phyloP scores from a whole-genome alignment of 2,113 vertebrate species.

The Notarius lentiginosus region DNA sequence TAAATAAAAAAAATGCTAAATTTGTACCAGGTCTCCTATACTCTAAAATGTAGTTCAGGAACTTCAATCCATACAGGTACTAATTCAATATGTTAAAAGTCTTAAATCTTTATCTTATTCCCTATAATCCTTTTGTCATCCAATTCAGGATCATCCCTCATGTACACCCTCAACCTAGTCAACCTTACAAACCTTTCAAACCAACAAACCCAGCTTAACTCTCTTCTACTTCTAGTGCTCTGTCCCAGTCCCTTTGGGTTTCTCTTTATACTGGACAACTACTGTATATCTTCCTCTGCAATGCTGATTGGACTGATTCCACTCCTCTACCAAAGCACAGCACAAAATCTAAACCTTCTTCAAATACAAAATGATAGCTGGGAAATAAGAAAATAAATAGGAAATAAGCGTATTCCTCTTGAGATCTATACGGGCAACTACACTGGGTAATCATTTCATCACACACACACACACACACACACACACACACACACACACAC shows the following conservation, averaged over 20 bases:
- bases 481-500: background rate
- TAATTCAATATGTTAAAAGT: constrained; percentile 8
- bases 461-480: background rate
- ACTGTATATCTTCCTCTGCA: constrained; percentile 10
- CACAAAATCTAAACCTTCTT: constrained; percentile 7
- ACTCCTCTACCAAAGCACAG: background rate
- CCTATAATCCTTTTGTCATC: background rate
- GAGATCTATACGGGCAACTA: background rate
- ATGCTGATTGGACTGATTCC: constrained; percentile 24
- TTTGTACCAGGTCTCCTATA: background rate
- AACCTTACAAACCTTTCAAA: background rate
- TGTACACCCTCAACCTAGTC: background rate
- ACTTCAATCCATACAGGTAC: background rate
- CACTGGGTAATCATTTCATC: background rate
- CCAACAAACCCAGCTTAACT: background rate
- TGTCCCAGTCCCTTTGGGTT: background rate
- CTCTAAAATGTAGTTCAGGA: background rate
- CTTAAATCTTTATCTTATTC: background rate
- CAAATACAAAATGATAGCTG: background rate
- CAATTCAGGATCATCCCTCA: background rate
- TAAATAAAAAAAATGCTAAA: background rate
- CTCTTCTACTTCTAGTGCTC: background rate
- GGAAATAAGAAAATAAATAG: background rate
- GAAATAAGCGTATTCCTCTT: background rate
- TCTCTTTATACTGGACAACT: constrained; percentile 10